These are phyloP conservation scores for Lathamus discolor DNA, from an alignment of 2,113 vertebrate species.

Conservation along the genomic window DNA sequence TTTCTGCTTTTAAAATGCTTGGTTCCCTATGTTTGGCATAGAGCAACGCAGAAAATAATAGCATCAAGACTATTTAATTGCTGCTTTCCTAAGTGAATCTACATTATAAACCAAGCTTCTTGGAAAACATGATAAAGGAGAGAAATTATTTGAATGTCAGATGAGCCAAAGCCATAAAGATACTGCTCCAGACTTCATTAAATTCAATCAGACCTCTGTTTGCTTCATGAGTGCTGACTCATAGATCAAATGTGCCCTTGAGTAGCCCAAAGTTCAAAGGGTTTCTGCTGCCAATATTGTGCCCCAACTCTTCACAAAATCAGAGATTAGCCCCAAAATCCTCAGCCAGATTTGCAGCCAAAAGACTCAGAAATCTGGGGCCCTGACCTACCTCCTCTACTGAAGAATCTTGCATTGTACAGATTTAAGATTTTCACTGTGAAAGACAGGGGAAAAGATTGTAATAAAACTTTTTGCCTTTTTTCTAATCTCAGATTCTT, in stretches of 20 bases:
- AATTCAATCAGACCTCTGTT: neutral
- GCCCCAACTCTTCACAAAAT: neutral
- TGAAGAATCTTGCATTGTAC: neutral
- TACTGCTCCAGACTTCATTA: slow-evolving; percentile 27
- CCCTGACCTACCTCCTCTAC: neutral
- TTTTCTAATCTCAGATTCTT: neutral
- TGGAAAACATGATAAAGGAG: neutral
- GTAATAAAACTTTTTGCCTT: neutral
- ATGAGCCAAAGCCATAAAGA: slow-evolving; percentile 20
- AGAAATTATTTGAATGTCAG: neutral
- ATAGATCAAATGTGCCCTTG: neutral
- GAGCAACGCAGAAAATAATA: neutral
- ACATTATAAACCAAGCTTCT: neutral
- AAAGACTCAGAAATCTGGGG: neutral
- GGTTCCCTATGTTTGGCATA: neutral
- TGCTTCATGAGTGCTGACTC: neutral
- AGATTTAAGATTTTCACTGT: neutral
- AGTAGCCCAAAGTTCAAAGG: neutral
- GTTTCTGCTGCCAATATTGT: neutral
- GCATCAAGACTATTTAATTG: neutral
- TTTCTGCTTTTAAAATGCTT: neutral
- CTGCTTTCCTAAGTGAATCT: neutral
- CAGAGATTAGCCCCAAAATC: neutral
- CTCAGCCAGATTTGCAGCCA: neutral
- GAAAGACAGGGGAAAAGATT: neutral